These are phyloP conservation scores for Leptura quadrifasciata DNA, from an alignment of 2,888 invertebrate genomes.

Conservation along the genomic window DNA sequence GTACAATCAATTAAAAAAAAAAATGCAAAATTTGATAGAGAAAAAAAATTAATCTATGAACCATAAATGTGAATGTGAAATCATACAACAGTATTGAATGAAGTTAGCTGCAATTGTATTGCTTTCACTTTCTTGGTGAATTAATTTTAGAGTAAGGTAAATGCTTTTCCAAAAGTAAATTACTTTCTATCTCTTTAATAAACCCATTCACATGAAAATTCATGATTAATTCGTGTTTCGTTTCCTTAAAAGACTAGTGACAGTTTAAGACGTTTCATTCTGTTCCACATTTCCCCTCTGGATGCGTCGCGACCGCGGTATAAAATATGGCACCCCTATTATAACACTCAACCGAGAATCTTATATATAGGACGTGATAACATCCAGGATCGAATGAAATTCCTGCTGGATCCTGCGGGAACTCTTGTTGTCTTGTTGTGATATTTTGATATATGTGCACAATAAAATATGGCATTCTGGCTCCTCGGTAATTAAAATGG, in stretches of 20 bases:
- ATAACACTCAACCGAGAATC: conserved; percentile 49
- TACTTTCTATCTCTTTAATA: too few relatives aligned
- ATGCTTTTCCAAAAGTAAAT: too few relatives aligned
- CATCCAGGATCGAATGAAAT: conserved; percentile 55
- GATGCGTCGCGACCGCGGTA: conserved; percentile 50
- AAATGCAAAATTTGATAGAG: too few relatives aligned
- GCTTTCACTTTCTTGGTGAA: too few relatives aligned
- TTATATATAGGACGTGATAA: conserved; percentile 51
- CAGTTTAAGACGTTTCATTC: conserved; percentile 15
- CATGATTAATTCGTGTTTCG: background rate
- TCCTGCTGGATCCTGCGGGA: conserved; percentile 55
- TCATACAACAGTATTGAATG: too few relatives aligned
- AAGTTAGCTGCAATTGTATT: too few relatives aligned
- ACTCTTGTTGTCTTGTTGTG: conserved; percentile 54
- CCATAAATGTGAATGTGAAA: too few relatives aligned
- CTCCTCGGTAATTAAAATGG: conserved; percentile 30
- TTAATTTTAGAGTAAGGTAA: too few relatives aligned
- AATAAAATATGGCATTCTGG: conserved; percentile 55
- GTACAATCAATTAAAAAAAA: too few relatives aligned
- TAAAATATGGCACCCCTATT: conserved; percentile 61
- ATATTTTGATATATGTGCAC: conserved; percentile 61
- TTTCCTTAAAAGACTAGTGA: conserved; percentile 1
- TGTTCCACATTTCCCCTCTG: conserved; percentile 34
- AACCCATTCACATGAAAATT: background rate
- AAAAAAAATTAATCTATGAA: too few relatives aligned